Base-by-base conservation (phyloP, 53 echinoderm and acorn worm species). In the Holothuria scabra region DNA sequence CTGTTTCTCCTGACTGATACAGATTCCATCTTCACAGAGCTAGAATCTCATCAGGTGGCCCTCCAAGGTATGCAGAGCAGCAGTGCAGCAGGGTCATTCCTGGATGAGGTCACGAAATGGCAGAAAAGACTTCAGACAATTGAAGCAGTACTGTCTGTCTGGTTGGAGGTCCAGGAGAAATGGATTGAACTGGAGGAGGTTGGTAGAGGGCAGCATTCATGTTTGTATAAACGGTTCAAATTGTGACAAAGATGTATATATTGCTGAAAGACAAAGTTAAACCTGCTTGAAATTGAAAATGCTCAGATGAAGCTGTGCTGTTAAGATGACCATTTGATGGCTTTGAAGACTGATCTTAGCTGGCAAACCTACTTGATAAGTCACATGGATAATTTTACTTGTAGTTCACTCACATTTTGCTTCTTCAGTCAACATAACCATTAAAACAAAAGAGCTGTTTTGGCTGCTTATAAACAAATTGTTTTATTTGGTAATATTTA, bases 91-190 rank as follows among this genome's bases (percentile, higher is more conserved):
- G 97, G 97, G 0, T 97, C 97, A 41, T 97, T 97, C 87, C 90
- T 97, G 82, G 97, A 97, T 81, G 97, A 97, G 86, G 97, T 97
- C 87, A 92, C 92, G 35, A 97, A 97, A 87, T 97, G 97, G 97
- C 97, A 97, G 88, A 93, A 94, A 78, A 70, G 97, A 66, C 89
- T 97, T 55, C 94, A 94, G 90, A 97, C 97, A 63, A 92, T 97
- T 32, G 97, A 97, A 57, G 97, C 97, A 12, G 97, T 94, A 16
- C 83, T 97, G 56, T 76, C 94, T 26, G 83, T 90, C 7, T 97
- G 97, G 97, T 86, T 97, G 32, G 93, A 97, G 65, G 93, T 92
- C 58, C 93, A 94, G 87, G 94, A 94, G 76, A 97, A 94, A 59
- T 94, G 97, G 94, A 92, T 94, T 67, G 94, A 97, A 49, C 94